These are phyloP conservation scores for Notamacropus eugenii DNA, from an alignment of 2,797 vertebrate species.

Conservation along the genomic window DNA sequence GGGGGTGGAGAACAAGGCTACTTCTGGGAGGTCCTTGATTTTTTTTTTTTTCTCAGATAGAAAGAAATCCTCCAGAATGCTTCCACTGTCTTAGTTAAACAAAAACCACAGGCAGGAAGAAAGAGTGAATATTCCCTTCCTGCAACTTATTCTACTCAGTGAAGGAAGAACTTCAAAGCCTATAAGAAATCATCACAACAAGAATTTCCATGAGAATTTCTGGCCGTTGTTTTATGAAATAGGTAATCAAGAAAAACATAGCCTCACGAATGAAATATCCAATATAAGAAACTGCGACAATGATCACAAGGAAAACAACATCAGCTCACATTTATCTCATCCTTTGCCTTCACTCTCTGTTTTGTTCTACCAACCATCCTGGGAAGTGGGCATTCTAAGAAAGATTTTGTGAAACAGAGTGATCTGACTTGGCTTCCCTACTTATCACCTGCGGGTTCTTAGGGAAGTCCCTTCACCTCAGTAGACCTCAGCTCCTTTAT, in stretches of 20 bases:
- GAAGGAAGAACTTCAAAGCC: background rate
- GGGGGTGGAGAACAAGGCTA: background rate
- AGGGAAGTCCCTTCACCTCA: background rate
- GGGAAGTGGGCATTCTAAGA: background rate
- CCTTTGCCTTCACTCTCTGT: background rate
- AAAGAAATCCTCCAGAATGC: background rate
- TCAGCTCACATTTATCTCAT: background rate
- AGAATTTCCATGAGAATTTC: background rate
- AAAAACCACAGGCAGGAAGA: background rate
- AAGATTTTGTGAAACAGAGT: background rate
- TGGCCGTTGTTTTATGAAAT: background rate
- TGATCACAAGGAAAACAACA: background rate
- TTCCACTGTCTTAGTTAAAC: background rate
- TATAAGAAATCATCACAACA: background rate
- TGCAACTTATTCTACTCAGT: background rate
- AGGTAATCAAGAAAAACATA: background rate
- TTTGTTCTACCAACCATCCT: background rate
- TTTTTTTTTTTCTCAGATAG: background rate
- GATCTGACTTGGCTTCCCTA: background rate
- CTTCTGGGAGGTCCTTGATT: background rate
- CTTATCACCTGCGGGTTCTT: background rate
- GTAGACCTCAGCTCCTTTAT: background rate
- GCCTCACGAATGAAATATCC: background rate
- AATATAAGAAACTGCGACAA: background rate
- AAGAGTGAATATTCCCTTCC: background rate